Percentiles rank a stretch among this genome's conserved stretches.
phyloP scores from a whole-genome alignment of 2,888 invertebrate genomes.

The Hydroisotoma schaefferi region DNA sequence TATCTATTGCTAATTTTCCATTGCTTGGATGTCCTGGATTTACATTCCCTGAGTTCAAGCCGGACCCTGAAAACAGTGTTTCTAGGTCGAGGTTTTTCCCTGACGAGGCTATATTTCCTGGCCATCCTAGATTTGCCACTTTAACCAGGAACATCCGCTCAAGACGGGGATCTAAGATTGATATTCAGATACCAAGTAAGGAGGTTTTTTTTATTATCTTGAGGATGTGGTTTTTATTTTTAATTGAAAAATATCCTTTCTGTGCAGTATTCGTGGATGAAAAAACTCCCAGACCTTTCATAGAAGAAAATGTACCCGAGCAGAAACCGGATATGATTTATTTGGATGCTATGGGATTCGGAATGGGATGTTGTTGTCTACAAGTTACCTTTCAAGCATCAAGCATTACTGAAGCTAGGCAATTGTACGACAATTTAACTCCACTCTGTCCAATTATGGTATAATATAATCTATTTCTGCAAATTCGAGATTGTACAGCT shows the following conservation, averaged over 20 bases:
- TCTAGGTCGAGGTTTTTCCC: constrained; percentile 88
- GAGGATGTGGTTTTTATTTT: not conserved
- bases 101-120: constrained; percentile 86
- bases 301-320: constrained; percentile 62
- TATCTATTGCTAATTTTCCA: constrained; percentile 91
- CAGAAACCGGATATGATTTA: constrained; percentile 84
- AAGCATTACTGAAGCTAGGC: constrained; percentile 91
- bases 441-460: constrained; percentile 96
- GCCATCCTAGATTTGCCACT: constrained; percentile 94
- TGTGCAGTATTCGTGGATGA: constrained; percentile 77
- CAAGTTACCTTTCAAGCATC: constrained; percentile 96
- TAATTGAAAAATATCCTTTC: not conserved
- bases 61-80: constrained; percentile 68
- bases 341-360: constrained; percentile 99
- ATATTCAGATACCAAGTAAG: constrained; percentile 89
- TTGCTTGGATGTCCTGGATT: constrained; percentile 85
- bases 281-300: constrained; percentile 78
- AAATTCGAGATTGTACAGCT: not conserved
- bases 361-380: constrained; percentile 97
- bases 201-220: constrained; percentile 50
- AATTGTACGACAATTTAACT: constrained; percentile 93
- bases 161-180: constrained; percentile 89
- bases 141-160: constrained; percentile 88
- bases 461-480: constrained; percentile 47
- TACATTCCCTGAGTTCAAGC: constrained; percentile 72